phyloP scores from a whole-genome alignment of 2,797 vertebrate genomes.

The Tragelaphus oryx region DNA sequence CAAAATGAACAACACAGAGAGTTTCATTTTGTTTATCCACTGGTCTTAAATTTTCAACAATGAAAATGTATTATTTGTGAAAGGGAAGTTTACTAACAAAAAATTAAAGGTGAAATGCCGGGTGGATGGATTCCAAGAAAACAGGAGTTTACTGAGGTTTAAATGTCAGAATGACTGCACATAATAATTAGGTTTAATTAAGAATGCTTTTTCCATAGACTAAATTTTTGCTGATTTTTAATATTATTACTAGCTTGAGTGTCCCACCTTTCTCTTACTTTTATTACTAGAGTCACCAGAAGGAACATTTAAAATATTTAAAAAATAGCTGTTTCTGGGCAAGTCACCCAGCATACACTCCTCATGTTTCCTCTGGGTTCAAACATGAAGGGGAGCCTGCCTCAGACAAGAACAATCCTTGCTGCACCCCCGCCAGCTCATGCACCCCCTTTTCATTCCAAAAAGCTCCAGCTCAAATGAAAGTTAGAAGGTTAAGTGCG shows the following conservation, averaged over 20 bases:
- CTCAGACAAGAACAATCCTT: conserved; percentile 49
- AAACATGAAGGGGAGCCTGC: conserved; percentile 19
- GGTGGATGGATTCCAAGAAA: conserved; percentile 42
- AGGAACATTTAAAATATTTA: not conserved
- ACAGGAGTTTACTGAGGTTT: conserved; percentile 31
- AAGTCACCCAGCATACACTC: not conserved
- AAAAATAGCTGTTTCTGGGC: not conserved
- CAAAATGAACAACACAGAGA: conserved; percentile 2
- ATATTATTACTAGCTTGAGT: conserved; percentile 28
- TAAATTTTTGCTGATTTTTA: not conserved
- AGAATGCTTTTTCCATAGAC: conserved; percentile 13
- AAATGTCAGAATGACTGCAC: conserved; percentile 38
- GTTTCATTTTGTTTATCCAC: not conserved
- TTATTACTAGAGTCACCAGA: conserved; percentile 31
- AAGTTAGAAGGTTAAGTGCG: conserved; percentile 40
- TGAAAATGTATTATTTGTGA: conserved; percentile 42
- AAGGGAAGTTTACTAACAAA: conserved; percentile 51
- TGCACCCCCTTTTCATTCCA: conserved; percentile 49
- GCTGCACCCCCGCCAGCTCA: conserved; percentile 37
- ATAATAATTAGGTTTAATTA: not conserved
- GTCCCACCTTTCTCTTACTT: conserved; percentile 33
- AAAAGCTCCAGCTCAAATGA: conserved; percentile 45
- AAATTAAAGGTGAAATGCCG: conserved; percentile 51
- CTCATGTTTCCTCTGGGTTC: conserved; percentile 33
- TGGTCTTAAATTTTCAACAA: not conserved